Conservation (phyloP, 2,113 vertebrate species). For the Anas platyrhynchos region DNA sequence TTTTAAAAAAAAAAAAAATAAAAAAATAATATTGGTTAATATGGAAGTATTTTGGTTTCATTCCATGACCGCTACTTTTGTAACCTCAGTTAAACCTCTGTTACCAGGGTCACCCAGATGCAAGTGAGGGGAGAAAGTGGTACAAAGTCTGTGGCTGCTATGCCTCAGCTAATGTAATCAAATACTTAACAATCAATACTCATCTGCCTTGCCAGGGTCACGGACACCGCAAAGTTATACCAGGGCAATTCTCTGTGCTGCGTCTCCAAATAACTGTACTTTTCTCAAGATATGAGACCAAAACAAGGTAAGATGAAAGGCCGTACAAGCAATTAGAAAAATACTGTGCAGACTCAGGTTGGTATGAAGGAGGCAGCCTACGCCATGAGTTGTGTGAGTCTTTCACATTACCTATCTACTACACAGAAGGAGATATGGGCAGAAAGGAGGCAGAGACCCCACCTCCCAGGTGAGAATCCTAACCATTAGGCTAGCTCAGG, state of each 20-base stretch:
- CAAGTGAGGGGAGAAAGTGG: neutral
- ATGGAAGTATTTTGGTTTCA: neutral
- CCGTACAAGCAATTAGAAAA: neutral
- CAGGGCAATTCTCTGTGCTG: neutral
- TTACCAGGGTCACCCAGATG: neutral
- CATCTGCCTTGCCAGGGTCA: constrained; percentile 17
- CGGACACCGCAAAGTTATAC: neutral
- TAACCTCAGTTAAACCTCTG: constrained; percentile 9
- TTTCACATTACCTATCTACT: neutral
- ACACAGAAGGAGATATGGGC: neutral
- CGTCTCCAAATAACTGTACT: neutral
- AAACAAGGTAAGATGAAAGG: neutral
- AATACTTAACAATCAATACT: constrained; percentile 37
- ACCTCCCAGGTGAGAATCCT: neutral
- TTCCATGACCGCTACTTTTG: neutral
- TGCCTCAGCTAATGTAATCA: constrained; percentile 25
- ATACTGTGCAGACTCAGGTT: neutral
- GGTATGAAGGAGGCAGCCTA: neutral
- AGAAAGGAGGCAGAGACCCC: neutral
- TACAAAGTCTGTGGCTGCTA: constrained; percentile 50
- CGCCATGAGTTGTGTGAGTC: too few species aligned
- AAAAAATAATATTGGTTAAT: neutral
- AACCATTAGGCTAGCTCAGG: neutral
- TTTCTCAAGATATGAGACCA: neutral
- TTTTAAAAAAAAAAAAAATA: too few species aligned